Conservation (phyloP, 1,140 invertebrate species). For the Aphidius ervi region DNA sequence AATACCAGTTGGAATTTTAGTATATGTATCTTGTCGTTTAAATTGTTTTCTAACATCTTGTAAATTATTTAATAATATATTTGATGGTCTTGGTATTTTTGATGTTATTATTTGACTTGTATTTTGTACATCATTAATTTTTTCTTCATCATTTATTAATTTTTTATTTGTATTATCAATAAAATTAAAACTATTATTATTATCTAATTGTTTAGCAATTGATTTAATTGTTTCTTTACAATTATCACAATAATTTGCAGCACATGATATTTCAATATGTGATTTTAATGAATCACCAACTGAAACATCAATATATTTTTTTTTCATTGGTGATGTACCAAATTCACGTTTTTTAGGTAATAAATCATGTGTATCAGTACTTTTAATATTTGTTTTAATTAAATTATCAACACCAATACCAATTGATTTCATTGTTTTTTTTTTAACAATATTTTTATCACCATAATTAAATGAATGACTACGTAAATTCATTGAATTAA, state of each 20-base stretch:
- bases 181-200: constrained; percentile 10
- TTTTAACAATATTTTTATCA: constrained; percentile 38
- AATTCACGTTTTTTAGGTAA: constrained; percentile 42
- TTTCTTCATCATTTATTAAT: too few species aligned
- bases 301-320: constrained; percentile 52
- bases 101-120: constrained; percentile 35
- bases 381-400: constrained; percentile 30
- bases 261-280: constrained; percentile 53
- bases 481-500: constrained; percentile 42
- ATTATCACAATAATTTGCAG: constrained; percentile 63
- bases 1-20: constrained; percentile 38
- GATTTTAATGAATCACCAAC: constrained; percentile 55
- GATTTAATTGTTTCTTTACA: constrained; percentile 60
- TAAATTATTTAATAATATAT: constrained; percentile 32
- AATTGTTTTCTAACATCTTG: constrained; percentile 38
- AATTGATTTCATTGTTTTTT: constrained; percentile 33
- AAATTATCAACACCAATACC: constrained; percentile 37
- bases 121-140: constrained; percentile 26
- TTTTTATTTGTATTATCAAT: neutral
- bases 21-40: constrained; percentile 47
- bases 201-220: constrained; percentile 51
- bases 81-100: constrained; percentile 42
- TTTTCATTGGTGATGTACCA: constrained; percentile 51
- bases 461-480: constrained; percentile 47
- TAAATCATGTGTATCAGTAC: constrained; percentile 42